Evolutionary conservation across 2,888 invertebrate species (phyloP).

Genomic region (Hecatera dysodea): DNA sequence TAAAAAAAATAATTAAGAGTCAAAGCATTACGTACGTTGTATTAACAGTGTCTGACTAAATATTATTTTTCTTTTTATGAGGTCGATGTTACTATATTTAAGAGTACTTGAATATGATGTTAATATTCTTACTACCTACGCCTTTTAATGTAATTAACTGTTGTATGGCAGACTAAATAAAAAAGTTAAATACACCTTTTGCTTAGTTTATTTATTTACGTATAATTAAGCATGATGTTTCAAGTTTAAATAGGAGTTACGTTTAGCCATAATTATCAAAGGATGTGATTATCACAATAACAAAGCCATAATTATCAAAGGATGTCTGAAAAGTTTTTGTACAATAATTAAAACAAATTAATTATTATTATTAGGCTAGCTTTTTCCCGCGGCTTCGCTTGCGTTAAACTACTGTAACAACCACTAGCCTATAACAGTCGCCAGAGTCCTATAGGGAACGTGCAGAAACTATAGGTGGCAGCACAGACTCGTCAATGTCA

Average conservation of each 20-base stretch:
- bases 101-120: constrained; percentile 11
- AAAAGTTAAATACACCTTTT: constrained; percentile 9
- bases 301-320: neutral
- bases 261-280: neutral
- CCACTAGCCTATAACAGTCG: no score
- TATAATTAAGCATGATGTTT: constrained; percentile 2
- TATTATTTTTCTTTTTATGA: constrained; percentile 37
- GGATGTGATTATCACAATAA: neutral
- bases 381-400: no score
- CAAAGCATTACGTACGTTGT: constrained; percentile 2
- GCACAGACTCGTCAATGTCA: no score
- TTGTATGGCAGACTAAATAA: neutral
- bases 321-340: neutral
- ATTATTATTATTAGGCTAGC: neutral
- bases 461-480: no score
- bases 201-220: neutral
- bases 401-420: no score
- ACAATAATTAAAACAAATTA: neutral
- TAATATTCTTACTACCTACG: neutral
- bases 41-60: constrained; percentile 25
- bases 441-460: no score
- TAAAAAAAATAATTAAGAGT: constrained; percentile 20
- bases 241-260: neutral
- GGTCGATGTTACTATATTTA: neutral
- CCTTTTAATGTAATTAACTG: constrained; percentile 1